Conservation (phyloP, 30 jellyfish, hydroid and myxozoan genomes). For the Aurelia coerulea region DNA sequence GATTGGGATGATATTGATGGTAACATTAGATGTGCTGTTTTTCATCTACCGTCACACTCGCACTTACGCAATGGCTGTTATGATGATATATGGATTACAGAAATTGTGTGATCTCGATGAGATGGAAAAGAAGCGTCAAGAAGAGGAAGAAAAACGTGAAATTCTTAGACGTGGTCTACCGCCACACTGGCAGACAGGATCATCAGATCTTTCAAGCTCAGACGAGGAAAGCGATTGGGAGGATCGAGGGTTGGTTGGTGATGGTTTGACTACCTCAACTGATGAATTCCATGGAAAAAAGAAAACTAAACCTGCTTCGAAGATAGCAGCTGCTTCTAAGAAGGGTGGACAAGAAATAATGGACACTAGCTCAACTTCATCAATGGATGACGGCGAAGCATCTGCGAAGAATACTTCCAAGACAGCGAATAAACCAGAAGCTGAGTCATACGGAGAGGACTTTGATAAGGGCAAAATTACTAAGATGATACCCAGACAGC, state of each 20-base stretch:
- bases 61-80: constrained; percentile 70
- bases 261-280: constrained; percentile 29
- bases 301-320: no score
- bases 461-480: no score
- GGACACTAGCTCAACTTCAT: no score
- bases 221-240: not conserved
- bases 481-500: no score
- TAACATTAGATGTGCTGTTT: constrained; percentile 46
- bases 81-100: constrained; percentile 62
- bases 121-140: constrained; percentile 22
- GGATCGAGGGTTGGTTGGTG: constrained; percentile 24
- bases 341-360: no score
- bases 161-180: constrained; percentile 10
- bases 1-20: constrained; percentile 26
- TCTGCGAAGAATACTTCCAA: no score
- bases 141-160: constrained; percentile 23
- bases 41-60: constrained; percentile 72
- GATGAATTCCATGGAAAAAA: not conserved
- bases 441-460: no score
- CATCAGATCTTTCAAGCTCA: not conserved
- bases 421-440: no score
- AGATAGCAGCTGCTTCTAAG: no score
- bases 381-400: no score
- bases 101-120: constrained; percentile 56
- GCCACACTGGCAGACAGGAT: not conserved